Base-by-base conservation (phyloP, 2,888 invertebrate genomes). In the Eupithecia dodoneata region DNA sequence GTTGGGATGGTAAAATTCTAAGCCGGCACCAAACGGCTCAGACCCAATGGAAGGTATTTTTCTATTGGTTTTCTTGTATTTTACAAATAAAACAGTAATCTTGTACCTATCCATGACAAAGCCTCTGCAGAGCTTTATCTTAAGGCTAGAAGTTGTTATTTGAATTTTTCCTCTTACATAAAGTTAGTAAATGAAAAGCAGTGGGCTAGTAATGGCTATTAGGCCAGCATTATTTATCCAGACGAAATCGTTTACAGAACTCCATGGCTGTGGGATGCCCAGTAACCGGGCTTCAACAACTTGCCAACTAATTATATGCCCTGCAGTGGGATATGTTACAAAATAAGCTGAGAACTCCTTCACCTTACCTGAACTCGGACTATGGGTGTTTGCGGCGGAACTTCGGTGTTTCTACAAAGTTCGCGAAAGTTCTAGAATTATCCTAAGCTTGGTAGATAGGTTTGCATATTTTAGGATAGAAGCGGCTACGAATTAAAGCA, bases 351-450 rank as follows among this genome's bases (percentile, higher is more conserved):
- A 15, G 12, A 47, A 47, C 30, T 47, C 30, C 47, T n/a, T 45
- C 66, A 69, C 66, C 66, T 66, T 15, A 7, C 7, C 66, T n/a
- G 10, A 45, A 13, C 70, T 70, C 47, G 30, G 70, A 49, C 70
- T 30, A 0, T 7, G 18, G 3, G 18, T 49, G 18, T 30, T 47
- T 18, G 70, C 12, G 18, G 47, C 47, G 18, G 45, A 47, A 47
- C 70, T 70, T 18, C 4, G 70, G 47, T 12, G 70, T 47, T 70
- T 70, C 70, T 49, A 10, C 42, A 7, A 70, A 70, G 18, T 70
- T 70, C 47, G n/a, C 2, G 47, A 18, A 67, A 69, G 47, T 47
- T 67, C 15, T 44, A 9, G n/a, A 13, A 63, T 44, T 44, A n/a
- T n/a, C 67, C 45, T 67, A 3, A n/a, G 13, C 42, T 42, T 2